Base-by-base conservation (phyloP, 2,113 vertebrate genomes). In the Hippocampus zosterae region DNA sequence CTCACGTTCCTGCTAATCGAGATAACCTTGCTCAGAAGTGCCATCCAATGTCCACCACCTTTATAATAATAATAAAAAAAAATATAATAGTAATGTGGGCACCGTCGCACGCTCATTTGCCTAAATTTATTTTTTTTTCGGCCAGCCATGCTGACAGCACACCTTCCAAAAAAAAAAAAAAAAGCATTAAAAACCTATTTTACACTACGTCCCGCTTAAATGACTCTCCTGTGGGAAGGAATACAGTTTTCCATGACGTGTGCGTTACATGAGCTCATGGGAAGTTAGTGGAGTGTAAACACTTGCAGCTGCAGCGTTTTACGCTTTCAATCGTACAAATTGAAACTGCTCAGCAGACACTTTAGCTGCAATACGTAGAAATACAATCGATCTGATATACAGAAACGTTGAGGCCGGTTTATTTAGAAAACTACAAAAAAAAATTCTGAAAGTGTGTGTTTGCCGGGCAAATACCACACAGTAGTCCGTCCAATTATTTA, bases 21-120 rank as follows among this genome's bases (percentile, higher is more conserved):
- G 56, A 68, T 65, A 33, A 65, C 57, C 70, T 69, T 68, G 84
- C 83, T 83, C 76, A 70, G 55, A 78, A 80, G 19, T 48, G 73
- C 11, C 65, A 82, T 81, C 84, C 79, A 83, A 83, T 81, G 40
- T 71, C 64, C 69, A 65, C 64, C 69, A 67, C 75, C 72, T 67
- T 50, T 85, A n/a, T n/a, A n/a, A n/a, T n/a, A n/a, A n/a, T n/a
- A n/a, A n/a, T n/a, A n/a, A n/a, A n/a, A n/a, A n/a, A n/a, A n/a
- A n/a, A n/a, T n/a, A n/a, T n/a, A n/a, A n/a, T n/a, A n/a, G n/a
- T n/a, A n/a, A 84, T 69, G 69, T 64, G 25, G 75, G 67, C 15
- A 37, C 40, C 25, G 40, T 1, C 61, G 76, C 80, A 64, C 65
- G 69, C 41, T 67, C 50, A 72, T 73, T 57, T 16, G 23, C 41